Evolutionary conservation across 2,888 invertebrate species (phyloP), one percentile per base, ranked within the genome.

Genomic region (Zaprionus lineosus): DNA sequence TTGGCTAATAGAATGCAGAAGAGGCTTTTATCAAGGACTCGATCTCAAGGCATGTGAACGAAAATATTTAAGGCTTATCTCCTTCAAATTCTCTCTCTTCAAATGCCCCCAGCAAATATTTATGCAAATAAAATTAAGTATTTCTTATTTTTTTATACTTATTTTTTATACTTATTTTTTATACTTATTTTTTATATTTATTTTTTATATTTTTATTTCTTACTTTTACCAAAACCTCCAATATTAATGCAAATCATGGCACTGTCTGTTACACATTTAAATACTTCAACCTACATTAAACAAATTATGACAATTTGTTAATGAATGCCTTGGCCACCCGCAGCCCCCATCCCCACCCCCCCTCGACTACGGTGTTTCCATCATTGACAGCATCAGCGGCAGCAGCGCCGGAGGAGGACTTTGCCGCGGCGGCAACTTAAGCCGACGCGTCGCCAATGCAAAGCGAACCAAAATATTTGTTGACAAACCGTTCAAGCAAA

Each of bases 191-290:
- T 2, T 15, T 61, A 7, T 33, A 40, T 16, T 21, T 34, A 16
- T 8, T 12, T 12, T 34, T n/a, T 33, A 33, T 40, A 8, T 15
- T 18, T 26, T n/a, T 44, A 14, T 26, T 63, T 63, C 61, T 61
- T 19, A 64, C 58, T 74, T 62, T 84, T 65, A 58, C 58, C 60
- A 12, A 21, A 28, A 26, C 36, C 15, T 21, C 12, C 14, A 24
- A 36, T 29, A 40, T 48, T n/a, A 47, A 66, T 59, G 72, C 53
- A 79, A 84, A 59, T 59, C 72, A 61, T 57, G 43, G 4, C 57
- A 39, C 53, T 58, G 66, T 69, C 59, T 77, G 83, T 82, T 74
- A 84, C 66, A 82, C 61, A 66, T 84, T 78, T 71, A 84, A 84
- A 65, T 61, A 53, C 60, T 70, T 76, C 77, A 81, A 65, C 79